These are phyloP conservation scores for Galaxea fascicularis DNA, from an alignment of 92 coral and sea anemone species.

Conservation along the genomic window DNA sequence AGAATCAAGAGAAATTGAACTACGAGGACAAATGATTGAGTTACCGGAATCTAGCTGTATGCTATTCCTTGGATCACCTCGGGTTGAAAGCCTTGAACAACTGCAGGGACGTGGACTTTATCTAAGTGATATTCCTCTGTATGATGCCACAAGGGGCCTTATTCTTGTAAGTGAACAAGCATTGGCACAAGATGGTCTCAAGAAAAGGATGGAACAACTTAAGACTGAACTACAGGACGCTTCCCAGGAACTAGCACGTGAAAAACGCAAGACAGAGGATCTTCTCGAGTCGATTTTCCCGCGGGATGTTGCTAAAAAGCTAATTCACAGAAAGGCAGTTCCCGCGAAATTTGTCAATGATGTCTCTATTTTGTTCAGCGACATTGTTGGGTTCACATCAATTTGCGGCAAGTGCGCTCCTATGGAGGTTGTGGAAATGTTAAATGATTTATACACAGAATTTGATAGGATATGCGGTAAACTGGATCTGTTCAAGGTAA, in stretches of 20 bases:
- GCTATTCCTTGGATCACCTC: conserved; percentile 87
- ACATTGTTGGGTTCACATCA: conserved; percentile 92
- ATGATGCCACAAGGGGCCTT: conserved; percentile 90
- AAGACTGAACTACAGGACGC: conserved; percentile 81
- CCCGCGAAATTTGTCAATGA: conserved; percentile 85
- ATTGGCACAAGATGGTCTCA: conserved; percentile 84
- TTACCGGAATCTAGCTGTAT: conserved; percentile 83
- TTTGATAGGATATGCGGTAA: conserved; percentile 88
- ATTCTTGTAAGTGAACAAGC: conserved; percentile 92
- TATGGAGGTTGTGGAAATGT: conserved; percentile 93
- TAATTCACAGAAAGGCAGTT: conserved; percentile 80
- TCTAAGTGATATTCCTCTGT: conserved; percentile 90
- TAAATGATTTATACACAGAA: conserved; percentile 78
- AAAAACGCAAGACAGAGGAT: conserved; percentile 90
- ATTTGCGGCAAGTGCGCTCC: conserved; percentile 88
- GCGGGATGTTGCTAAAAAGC: conserved; percentile 81
- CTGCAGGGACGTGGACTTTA: conserved; percentile 84
- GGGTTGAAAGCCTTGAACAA: conserved; percentile 83
- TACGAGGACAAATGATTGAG: conserved; percentile 91
- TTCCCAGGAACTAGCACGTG: conserved; percentile 78
- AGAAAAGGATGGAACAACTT: conserved; percentile 82
- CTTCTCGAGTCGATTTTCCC: conserved; percentile 88
- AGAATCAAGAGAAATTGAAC: conserved; percentile 61
- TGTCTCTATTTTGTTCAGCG: conserved; percentile 91
- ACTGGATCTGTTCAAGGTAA: conserved; percentile 88